A percentile compares a stretch with the other conserved stretches of the same genome.
phyloP scores from a whole-genome alignment of 2,113 vertebrate genomes.

The Nyctibius bracteatus region DNA sequence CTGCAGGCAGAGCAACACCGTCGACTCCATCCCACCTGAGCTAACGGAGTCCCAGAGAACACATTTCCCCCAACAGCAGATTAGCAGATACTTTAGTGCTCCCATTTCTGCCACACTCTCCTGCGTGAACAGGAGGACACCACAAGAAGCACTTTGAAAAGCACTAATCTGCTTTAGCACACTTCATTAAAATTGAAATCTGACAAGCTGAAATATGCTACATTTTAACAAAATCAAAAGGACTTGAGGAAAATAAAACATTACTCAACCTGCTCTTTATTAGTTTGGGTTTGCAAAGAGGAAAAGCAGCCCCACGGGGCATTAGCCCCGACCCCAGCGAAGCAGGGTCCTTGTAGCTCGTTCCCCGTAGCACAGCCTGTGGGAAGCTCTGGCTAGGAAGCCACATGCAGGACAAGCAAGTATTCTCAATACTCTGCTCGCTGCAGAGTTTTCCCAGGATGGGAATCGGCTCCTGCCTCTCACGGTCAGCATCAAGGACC shows the following conservation, averaged over 20 bases:
- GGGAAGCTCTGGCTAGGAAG: background rate
- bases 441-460: background rate
- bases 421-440: background rate
- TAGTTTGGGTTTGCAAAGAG: background rate
- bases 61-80: background rate
- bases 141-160: background rate
- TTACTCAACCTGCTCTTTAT: background rate
- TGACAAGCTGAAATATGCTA: background rate
- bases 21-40: background rate
- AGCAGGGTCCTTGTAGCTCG: rapidly evolving
- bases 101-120: background rate
- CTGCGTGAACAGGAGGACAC: background rate
- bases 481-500: rapidly evolving
- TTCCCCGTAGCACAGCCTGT: rapidly evolving
- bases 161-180: background rate
- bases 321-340: rapidly evolving
- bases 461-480: background rate
- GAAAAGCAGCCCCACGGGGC: background rate
- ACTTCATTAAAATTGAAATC: background rate
- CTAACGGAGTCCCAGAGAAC: background rate
- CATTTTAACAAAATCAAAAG: background rate
- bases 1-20: background rate
- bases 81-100: background rate
- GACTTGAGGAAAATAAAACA: background rate
- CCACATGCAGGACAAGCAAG: background rate